These are phyloP conservation scores for Motacilla tschutschensis DNA, from an alignment of 2,113 vertebrate species.

Conservation along the genomic window DNA sequence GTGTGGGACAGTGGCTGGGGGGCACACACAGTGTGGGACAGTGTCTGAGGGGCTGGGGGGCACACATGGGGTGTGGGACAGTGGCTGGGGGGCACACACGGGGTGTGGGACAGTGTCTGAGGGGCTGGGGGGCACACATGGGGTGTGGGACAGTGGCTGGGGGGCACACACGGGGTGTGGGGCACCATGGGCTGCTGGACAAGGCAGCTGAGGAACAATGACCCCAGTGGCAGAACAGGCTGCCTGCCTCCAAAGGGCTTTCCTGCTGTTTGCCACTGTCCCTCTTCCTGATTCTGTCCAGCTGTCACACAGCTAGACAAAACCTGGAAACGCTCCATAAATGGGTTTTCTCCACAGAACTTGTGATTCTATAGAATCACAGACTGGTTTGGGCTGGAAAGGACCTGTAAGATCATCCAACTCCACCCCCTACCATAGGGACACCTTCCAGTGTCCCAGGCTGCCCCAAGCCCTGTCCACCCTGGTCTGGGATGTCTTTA, in stretches of 20 bases:
- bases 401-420: background rate
- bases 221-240: rapidly evolving
- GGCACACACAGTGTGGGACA: background rate
- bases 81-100: background rate
- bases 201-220: background rate
- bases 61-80: background rate
- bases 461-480: background rate
- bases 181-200: background rate
- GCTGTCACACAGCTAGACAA: background rate
- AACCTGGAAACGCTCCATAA: background rate
- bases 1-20: background rate
- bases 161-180: too few species aligned
- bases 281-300: background rate
- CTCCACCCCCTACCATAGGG: rapidly evolving
- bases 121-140: background rate
- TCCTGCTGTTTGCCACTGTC: background rate
- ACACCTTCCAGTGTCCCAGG: background rate
- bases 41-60: too few species aligned
- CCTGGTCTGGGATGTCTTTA: background rate
- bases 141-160: background rate
- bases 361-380: background rate
- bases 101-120: too few species aligned
- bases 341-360: background rate
- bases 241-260: background rate
- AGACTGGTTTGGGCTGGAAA: too few species aligned